phyloP scores from a whole-genome alignment of 2,113 vertebrate species.

The Apodemus sylvaticus region DNA sequence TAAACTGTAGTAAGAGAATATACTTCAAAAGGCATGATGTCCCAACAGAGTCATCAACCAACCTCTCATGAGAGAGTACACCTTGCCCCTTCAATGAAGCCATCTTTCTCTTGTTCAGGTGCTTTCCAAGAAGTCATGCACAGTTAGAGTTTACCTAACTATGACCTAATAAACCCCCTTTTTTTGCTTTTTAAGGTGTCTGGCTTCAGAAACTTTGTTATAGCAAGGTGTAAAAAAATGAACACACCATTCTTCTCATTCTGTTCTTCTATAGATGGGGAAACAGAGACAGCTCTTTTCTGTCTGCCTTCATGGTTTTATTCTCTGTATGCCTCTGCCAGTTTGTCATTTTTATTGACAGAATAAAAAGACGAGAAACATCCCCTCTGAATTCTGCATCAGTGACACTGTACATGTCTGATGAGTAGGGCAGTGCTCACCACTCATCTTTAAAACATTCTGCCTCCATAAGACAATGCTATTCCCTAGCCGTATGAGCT shows the following conservation, averaged over 20 bases:
- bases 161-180: not conserved
- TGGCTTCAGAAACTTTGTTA: not conserved
- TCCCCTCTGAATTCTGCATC: not conserved
- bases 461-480: not conserved
- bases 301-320: not conserved
- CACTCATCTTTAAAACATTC: not conserved
- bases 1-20: not conserved
- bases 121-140: not conserved
- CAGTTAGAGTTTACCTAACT: not conserved
- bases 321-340: not conserved
- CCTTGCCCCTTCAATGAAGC: not conserved
- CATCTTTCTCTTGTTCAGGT: not conserved
- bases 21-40: not conserved
- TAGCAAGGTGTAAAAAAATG: not conserved
- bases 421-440: not conserved
- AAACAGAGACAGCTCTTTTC: not conserved
- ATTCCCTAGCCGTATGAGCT: not conserved
- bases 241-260: not conserved
- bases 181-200: not conserved
- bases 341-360: not conserved
- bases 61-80: too few species aligned
- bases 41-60: too few species aligned
- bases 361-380: not conserved
- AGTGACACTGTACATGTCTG: not conserved
- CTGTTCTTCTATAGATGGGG: not conserved